phyloP scores from a whole-genome alignment of 1,140 invertebrate genomes.

The Drosophila dunni region DNA sequence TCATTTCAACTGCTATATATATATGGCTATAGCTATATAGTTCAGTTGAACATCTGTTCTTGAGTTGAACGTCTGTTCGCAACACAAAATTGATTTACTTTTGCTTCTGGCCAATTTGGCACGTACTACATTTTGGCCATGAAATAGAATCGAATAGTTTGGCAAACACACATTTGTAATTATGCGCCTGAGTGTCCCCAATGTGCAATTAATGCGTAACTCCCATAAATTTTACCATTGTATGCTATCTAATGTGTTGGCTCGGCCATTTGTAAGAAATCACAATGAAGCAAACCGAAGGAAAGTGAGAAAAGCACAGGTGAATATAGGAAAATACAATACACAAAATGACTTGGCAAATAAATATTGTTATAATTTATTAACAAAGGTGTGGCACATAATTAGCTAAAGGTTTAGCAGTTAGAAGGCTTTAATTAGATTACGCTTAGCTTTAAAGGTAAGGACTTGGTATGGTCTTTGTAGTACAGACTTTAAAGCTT shows the following conservation, averaged over 20 bases:
- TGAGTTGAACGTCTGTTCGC: constrained; percentile 28
- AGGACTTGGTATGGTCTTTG: too few species aligned
- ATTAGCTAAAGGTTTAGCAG: too few species aligned
- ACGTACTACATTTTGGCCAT: constrained; percentile 60
- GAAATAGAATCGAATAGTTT: constrained; percentile 44
- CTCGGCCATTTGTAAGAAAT: constrained; percentile 44
- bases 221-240: constrained; percentile 63
- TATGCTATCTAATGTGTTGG: constrained; percentile 34
- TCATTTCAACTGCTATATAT: constrained; percentile 11
- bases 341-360: neutral
- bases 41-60: constrained; percentile 18
- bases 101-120: constrained; percentile 66
- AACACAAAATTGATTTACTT: constrained; percentile 70
- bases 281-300: constrained; percentile 21
- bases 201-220: constrained; percentile 64
- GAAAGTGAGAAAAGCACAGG: neutral
- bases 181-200: constrained; percentile 62
- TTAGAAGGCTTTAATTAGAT: neutral
- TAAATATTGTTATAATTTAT: too few species aligned
- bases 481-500: too few species aligned
- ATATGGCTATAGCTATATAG: too few species aligned
- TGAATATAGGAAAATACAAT: neutral
- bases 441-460: too few species aligned
- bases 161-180: constrained; percentile 62
- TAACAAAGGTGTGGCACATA: too few species aligned